These are phyloP conservation scores for Python bivittatus DNA, from an alignment of 2,113 vertebrate genomes.

Conservation along the genomic window DNA sequence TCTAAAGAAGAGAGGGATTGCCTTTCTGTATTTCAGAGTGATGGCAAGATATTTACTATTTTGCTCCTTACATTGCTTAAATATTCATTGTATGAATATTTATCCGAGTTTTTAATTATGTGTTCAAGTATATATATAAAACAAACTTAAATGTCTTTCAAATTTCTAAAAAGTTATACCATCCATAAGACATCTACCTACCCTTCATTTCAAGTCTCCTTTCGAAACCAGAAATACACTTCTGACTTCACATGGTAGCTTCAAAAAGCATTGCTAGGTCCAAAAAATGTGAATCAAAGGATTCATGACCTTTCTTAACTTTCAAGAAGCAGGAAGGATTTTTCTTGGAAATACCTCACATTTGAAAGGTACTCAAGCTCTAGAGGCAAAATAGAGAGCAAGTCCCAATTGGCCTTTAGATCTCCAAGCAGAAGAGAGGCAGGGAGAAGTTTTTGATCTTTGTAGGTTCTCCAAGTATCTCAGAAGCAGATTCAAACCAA, in stretches of 20 bases:
- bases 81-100: neutral
- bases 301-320: neutral
- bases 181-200: neutral
- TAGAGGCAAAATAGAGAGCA: neutral
- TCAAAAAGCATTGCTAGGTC: neutral
- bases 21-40: constrained; percentile 17
- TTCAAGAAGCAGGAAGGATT: too few relatives aligned
- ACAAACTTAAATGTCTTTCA: constrained; percentile 7
- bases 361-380: neutral
- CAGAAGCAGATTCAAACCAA: neutral
- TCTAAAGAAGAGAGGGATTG: constrained; percentile 12
- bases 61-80: neutral
- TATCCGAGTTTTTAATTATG: neutral
- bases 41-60: constrained; percentile 3
- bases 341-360: neutral
- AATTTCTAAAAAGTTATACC: neutral
- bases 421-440: neutral
- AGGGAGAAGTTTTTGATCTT: neutral
- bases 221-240: neutral
- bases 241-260: neutral
- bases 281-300: neutral
- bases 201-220: neutral
- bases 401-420: neutral
- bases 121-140: neutral
- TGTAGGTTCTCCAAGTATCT: neutral